Percentiles rank a stretch among this genome's conserved stretches.
Evolutionary conservation across 30 jellyfish, hydroid and myxozoan species (phyloP).

Genomic region (Mastigias papua): DNA sequence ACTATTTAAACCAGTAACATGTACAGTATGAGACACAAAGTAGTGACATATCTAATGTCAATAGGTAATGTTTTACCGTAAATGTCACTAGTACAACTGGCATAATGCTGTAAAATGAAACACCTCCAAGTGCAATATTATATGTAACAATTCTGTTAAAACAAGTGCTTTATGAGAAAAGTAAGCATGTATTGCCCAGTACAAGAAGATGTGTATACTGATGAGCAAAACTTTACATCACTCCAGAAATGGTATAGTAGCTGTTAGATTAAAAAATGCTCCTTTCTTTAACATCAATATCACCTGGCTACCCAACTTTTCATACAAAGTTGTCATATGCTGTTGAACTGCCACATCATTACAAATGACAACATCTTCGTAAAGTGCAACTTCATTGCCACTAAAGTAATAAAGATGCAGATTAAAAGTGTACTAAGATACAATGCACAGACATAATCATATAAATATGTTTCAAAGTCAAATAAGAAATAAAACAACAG

Average conservation of each 20-base stretch:
- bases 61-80: too few relatives aligned
- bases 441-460: not conserved
- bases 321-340: slow-evolving; percentile 40
- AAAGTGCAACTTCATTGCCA: slow-evolving; percentile 18
- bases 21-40: too few relatives aligned
- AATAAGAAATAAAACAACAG: not conserved
- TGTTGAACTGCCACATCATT: slow-evolving; percentile 41
- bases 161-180: too few relatives aligned
- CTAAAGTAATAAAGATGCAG: not conserved
- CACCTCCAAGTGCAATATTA: too few relatives aligned
- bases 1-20: too few relatives aligned
- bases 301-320: slow-evolving; percentile 64
- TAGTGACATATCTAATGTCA: too few relatives aligned
- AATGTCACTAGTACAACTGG: too few relatives aligned
- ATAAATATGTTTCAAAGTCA: not conserved
- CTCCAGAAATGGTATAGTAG: not conserved
- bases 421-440: not conserved
- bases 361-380: slow-evolving; percentile 14
- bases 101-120: too few relatives aligned
- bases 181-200: too few relatives aligned
- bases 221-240: too few relatives aligned
- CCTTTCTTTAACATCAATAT: not conserved
- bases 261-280: not conserved
- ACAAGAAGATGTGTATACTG: too few relatives aligned
- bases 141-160: too few relatives aligned